Evolutionary conservation across 2,888 invertebrate species (phyloP), one percentile per base, ranked within the genome.

Genomic region (Eristalinus sepulchralis): DNA sequence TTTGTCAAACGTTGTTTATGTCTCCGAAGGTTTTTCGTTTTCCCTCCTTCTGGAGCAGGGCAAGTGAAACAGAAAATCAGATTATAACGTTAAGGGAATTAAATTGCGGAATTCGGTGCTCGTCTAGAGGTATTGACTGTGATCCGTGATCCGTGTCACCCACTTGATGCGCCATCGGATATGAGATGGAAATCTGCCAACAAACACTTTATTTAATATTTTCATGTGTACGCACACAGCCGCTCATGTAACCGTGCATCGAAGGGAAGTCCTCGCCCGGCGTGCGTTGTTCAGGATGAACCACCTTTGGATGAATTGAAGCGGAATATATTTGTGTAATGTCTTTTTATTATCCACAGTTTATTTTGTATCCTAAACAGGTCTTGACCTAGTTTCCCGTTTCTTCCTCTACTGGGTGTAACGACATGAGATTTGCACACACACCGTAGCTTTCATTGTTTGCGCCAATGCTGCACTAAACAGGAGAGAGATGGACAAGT

Each of bases 71-170:
- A n/a, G 24, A 55, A 64, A 64, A 57, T 63, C 22, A 13, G 64
- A 73, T 73, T 63, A 57, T 64, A 24, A 55, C 33, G 36, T 55
- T 64, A 11, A 57, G 73, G 64, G 64, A 73, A 73, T 73, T 64
- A 64, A 64, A 73, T 64, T 73, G 64, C 55, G 63, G 20, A 53
- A 53, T 53, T 55, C 62, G 31, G 17, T 8, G 36, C 27, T 24
- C 27, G 34, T 9, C 17, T 6, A 22, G 8, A 22, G 24, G 27
- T 57, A 55, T 55, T 34, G 5, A 47, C 17, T 27, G 47, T 17
- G 47, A 47, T 39, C n/a, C 39, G 60, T 71, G 60, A 71, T 71
- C 33, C 8, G 31, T 72, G 53, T 63, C 9, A 22, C 24, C 72
- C 63, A 63, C 24, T 72, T 62, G 62, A 63, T 53, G 13, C 53